These are phyloP conservation scores for Aphidoletes aphidimyza DNA, from an alignment of 2,888 invertebrate genomes.

Conservation along the genomic window DNA sequence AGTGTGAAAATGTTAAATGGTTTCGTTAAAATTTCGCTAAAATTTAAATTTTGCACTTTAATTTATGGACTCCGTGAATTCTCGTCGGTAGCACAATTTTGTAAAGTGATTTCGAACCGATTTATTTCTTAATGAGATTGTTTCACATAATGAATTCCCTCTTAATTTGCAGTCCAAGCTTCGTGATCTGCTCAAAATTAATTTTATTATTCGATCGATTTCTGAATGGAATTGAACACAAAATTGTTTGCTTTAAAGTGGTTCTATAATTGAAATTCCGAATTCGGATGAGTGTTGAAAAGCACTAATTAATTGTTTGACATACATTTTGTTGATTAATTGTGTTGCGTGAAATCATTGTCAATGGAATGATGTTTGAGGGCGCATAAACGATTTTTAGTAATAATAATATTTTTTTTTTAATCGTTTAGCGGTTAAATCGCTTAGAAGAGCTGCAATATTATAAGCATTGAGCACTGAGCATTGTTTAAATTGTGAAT, in stretches of 20 bases:
- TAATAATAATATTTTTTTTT: not conserved
- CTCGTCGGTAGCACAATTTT: not conserved
- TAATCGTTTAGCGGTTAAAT: no score
- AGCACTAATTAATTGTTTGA: not conserved
- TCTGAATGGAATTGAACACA: not conserved
- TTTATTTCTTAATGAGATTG: not conserved
- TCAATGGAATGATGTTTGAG: not conserved
- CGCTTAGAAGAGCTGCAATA: no score
- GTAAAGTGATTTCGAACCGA: not conserved
- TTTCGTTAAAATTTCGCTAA: not conserved
- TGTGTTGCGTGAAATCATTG: not conserved
- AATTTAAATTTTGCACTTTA: not conserved
- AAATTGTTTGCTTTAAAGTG: not conserved
- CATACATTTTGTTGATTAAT: not conserved
- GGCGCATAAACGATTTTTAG: not conserved
- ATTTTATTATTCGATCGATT: not conserved
- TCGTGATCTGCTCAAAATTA: not conserved
- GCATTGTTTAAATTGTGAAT: not conserved
- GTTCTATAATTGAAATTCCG: not conserved
- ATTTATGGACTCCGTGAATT: slow-evolving; percentile 14
- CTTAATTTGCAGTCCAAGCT: not conserved
- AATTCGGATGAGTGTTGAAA: not conserved
- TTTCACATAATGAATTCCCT: slow-evolving; percentile 7
- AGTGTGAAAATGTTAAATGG: slow-evolving; percentile 26
- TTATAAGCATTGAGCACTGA: not conserved